Evolutionary conservation across 2,113 vertebrate species (phyloP).

Genomic region (Lethenteron camtschaticum): DNA sequence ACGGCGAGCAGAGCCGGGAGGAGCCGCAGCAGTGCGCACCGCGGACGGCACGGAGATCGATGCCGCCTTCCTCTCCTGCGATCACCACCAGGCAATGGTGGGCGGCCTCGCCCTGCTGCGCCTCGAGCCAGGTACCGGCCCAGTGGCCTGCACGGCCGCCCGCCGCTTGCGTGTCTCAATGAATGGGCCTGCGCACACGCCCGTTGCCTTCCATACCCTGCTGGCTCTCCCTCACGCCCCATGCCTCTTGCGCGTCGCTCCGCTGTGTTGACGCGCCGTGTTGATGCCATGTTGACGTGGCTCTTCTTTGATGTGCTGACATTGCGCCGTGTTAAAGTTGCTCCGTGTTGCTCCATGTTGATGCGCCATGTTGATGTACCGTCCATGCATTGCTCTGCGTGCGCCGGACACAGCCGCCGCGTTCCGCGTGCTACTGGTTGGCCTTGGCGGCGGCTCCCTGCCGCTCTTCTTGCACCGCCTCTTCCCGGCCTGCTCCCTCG

Average conservation of each 20-base stretch:
- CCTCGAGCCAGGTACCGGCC: neutral
- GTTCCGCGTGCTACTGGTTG: slow-evolving; percentile 46
- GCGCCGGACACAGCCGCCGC: slow-evolving; percentile 21
- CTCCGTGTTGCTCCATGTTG: no score
- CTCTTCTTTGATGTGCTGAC: no score
- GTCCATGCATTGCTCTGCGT: slow-evolving; percentile 5
- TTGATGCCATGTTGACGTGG: no score
- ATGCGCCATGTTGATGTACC: no score
- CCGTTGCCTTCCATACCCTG: no score
- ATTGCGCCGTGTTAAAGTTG: no score
- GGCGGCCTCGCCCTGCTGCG: slow-evolving; percentile 48
- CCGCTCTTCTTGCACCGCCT: slow-evolving; percentile 73
- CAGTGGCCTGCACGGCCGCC: no score
- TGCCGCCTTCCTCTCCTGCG: slow-evolving; percentile 62
- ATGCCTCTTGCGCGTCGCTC: no score
- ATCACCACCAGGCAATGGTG: slow-evolving; percentile 79
- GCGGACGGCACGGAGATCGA: slow-evolving; percentile 25
- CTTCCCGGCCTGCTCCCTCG: slow-evolving; percentile 26
- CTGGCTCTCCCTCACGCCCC: no score
- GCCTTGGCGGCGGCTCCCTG: slow-evolving; percentile 68
- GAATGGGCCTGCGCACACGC: no score
- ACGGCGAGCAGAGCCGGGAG: slow-evolving; percentile 2
- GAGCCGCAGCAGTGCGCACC: slow-evolving; percentile 7
- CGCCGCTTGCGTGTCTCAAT: no score
- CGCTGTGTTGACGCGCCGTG: no score